phyloP scores from a whole-genome alignment of 2,113 vertebrate species.

The Cavia porcellus region DNA sequence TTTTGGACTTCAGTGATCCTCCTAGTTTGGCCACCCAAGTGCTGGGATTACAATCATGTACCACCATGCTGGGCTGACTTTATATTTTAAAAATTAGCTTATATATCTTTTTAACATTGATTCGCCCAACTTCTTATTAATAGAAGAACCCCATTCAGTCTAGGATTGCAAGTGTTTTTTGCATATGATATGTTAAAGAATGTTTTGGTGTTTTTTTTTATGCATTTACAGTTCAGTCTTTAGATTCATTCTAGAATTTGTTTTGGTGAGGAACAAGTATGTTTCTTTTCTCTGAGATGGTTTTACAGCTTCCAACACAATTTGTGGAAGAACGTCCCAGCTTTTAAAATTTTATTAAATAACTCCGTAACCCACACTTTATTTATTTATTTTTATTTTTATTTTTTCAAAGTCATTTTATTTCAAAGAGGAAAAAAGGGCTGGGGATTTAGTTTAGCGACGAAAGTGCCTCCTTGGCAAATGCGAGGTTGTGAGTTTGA shows the following conservation, averaged over 20 bases:
- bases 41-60: neutral
- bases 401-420: no score
- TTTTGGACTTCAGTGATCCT: neutral
- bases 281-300: neutral
- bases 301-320: neutral
- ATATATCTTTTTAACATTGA: neutral
- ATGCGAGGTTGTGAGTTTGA: no score
- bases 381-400: no score
- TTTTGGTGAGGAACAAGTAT: conserved; percentile 12
- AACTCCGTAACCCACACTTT: no score
- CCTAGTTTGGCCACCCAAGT: neutral
- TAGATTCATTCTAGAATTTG: neutral
- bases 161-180: neutral
- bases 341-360: neutral
- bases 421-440: no score
- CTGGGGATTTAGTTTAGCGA: no score
- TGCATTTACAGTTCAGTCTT: conserved; percentile 4
- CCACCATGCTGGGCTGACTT: neutral
- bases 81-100: neutral
- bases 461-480: no score
- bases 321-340: conserved; percentile 22
- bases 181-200: neutral
- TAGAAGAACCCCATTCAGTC: neutral
- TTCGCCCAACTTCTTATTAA: conserved; percentile 2
- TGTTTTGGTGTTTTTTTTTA: neutral